phyloP scores from a whole-genome alignment of 2,113 vertebrate species.

The Todiramphus chloris region DNA sequence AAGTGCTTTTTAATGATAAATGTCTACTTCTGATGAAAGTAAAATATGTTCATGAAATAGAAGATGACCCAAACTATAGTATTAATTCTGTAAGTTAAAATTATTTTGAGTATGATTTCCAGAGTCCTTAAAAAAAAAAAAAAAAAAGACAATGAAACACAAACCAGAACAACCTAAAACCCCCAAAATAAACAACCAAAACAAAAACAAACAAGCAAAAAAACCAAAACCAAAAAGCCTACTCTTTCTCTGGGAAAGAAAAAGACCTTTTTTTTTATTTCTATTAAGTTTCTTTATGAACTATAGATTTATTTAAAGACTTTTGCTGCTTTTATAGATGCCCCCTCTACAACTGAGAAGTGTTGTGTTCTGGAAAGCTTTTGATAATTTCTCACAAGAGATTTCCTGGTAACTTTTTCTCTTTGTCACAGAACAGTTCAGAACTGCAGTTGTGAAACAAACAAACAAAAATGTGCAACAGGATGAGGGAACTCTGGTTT shows the following conservation, averaged over 20 bases:
- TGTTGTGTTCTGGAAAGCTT: neutral
- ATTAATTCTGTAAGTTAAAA: neutral
- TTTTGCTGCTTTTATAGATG: neutral
- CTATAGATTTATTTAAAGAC: neutral
- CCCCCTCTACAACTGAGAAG: neutral
- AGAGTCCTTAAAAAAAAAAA: neutral
- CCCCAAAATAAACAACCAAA: too few relatives aligned
- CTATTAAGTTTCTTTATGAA: neutral
- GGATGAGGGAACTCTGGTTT: neutral
- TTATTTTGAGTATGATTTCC: neutral
- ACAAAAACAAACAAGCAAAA: too few relatives aligned
- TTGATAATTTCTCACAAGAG: neutral
- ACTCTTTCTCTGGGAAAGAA: too few relatives aligned
- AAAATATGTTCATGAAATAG: neutral
- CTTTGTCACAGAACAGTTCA: neutral
- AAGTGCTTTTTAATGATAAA: neutral
- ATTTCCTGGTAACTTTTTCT: neutral
- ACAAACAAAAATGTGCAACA: neutral
- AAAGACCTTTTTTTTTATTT: neutral
- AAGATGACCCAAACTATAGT: neutral
- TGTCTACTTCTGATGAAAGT: neutral
- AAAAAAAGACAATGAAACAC: too few relatives aligned
- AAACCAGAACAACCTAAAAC: too few relatives aligned
- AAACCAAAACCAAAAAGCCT: too few relatives aligned
- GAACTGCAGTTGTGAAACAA: neutral